Conservation (phyloP, 2,113 vertebrate genomes). For the Neofelis nebulosa region DNA sequence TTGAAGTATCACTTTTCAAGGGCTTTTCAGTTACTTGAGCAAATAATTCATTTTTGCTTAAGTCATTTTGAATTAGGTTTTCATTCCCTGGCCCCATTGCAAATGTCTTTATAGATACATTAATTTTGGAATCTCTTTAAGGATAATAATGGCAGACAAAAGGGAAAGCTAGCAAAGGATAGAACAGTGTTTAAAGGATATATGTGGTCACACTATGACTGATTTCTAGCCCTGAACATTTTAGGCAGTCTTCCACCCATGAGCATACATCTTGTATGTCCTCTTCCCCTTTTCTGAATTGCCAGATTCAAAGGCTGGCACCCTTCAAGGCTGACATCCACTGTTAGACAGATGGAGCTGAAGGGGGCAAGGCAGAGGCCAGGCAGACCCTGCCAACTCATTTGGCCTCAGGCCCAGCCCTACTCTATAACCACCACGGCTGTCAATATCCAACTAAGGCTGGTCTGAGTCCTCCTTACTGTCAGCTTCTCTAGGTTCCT, state of each 20-base stretch:
- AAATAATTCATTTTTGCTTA: slow-evolving; percentile 24
- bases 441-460: slow-evolving; percentile 25
- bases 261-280: background rate
- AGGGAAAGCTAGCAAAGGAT: background rate
- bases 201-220: background rate
- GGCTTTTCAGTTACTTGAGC: slow-evolving; percentile 12
- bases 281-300: slow-evolving; percentile 49
- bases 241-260: slow-evolving; percentile 16
- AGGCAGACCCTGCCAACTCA: slow-evolving; percentile 71
- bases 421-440: background rate
- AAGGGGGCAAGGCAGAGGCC: slow-evolving; percentile 74
- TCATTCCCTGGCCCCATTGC: background rate
- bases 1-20: background rate
- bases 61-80: slow-evolving; percentile 46
- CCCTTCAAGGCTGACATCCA: slow-evolving; percentile 66
- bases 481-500: slow-evolving; percentile 5
- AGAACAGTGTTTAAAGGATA: background rate
- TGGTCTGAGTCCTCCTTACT: background rate
- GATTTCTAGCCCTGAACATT: background rate
- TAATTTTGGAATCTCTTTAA: slow-evolving; percentile 24
- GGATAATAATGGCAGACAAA: background rate
- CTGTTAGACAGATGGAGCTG: slow-evolving; percentile 72
- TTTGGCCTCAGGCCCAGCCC: slow-evolving; percentile 72
- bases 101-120: slow-evolving; percentile 26
- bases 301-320: slow-evolving; percentile 57